These are phyloP conservation scores for Pseudoips prasinana DNA, from an alignment of 2,888 invertebrate species.

Conservation along the genomic window DNA sequence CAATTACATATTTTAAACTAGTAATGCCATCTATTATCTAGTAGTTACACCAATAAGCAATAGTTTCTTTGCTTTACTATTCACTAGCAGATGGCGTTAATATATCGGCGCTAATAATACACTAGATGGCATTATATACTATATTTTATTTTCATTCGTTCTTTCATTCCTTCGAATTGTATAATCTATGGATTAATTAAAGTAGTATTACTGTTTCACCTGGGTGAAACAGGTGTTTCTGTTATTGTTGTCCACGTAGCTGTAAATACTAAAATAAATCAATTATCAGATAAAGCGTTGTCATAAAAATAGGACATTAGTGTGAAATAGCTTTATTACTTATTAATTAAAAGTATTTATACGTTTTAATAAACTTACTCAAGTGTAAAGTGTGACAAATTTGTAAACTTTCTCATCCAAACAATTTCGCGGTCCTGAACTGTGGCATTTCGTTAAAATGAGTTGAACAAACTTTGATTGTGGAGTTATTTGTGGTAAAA, in stretches of 20 bases:
- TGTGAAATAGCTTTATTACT: too few species aligned
- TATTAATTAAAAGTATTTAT: too few species aligned
- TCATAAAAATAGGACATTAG: too few species aligned
- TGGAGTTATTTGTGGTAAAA: constrained; percentile 23
- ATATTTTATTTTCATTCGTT: background rate
- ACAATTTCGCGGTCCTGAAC: constrained; percentile 61
- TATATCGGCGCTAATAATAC: accelerated
- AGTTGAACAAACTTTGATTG: constrained; percentile 60
- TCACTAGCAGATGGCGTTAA: constrained; percentile 27
- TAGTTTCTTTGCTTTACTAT: constrained; percentile 1
- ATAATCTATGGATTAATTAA: constrained; percentile 20
- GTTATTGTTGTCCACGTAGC: constrained; percentile 25
- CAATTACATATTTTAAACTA: too few species aligned
- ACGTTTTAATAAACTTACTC: too few species aligned
- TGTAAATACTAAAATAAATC: too few species aligned
- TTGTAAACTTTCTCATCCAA: constrained; percentile 63
- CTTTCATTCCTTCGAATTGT: constrained; percentile 30
- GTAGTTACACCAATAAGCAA: constrained; percentile 14
- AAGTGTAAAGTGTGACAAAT: constrained; percentile 54
- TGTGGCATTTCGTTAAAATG: constrained; percentile 58
- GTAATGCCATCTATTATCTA: constrained; percentile 38
- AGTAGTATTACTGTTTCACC: constrained; percentile 24
- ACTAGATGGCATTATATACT: constrained; percentile 37
- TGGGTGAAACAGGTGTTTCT: constrained; percentile 39
- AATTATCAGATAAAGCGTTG: too few species aligned